Evolutionary conservation across 2,797 vertebrate genomes (phyloP), one percentile per base, ranked within the genome.

Genomic region (Coregonus suidteri): DNA sequence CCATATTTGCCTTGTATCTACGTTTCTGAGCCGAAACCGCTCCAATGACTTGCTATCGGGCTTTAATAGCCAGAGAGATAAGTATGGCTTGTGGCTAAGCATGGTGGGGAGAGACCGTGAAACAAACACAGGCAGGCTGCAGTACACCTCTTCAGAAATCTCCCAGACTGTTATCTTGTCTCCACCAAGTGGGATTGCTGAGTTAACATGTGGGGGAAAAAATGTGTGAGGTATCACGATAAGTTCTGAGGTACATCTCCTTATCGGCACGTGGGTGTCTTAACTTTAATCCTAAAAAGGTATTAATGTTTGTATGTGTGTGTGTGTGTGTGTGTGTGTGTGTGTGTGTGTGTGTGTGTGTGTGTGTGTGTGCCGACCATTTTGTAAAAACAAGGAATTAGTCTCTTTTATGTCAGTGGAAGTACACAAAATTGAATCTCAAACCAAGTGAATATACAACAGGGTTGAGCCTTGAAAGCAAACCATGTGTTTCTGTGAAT

Each of bases 401-500:
- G 30, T 25, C 31, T 31, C 71, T 62, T 72, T 30, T 31, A 67
- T 47, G 9, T 47, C 41, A 47, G 9, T 47, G 41, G 67, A 81
- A 81, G 76, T 74, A 65, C 62, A 78, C 37, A 53, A n/a, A 16
- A 11, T 31, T 35, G 18, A 6, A 13, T 62, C 66, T 85, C 64
- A 75, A 68, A 87, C 56, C 56, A 59, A 20, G 81, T 84, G 77
- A n/a, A 83, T 82, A 79, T 11, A 79, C 79, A 88, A 86, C 83
- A 73, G 73, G 67, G 83, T 76, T 76, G 53, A 82, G 20, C n/a
- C 81, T 73, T 76, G 77, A 3, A 75, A 78, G 75, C 79, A 88
- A 84, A 86, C 79, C 92, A 91, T 88, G 85, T 92, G 91, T 88
- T 91, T 82, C 86, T 71, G 82, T 86, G 84, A 80, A 85, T 89